Percentiles rank a stretch among this genome's conserved stretches.
phyloP scores from a whole-genome alignment of 2,113 vertebrate species.

The Tamias sibiricus region DNA sequence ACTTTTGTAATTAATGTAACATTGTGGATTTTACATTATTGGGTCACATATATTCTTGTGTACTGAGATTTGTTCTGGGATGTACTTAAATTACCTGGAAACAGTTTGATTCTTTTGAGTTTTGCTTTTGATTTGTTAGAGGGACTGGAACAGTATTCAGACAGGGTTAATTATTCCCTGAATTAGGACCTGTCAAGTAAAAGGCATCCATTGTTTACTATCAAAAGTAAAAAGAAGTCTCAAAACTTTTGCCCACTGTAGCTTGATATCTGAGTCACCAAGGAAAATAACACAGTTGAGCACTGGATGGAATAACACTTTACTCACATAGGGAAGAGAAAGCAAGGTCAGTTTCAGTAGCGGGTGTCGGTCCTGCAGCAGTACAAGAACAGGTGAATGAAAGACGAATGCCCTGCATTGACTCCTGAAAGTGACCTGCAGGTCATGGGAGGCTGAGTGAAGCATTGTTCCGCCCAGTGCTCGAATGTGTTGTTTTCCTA shows the following conservation, averaged over 20 bases:
- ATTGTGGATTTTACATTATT: not conserved
- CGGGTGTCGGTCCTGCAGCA: not conserved
- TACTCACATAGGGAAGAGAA: not conserved
- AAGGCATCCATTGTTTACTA: not conserved
- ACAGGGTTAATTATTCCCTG: not conserved
- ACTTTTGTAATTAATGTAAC: not conserved
- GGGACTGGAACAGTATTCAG: not conserved
- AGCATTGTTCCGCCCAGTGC: not conserved
- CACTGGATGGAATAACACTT: not conserved
- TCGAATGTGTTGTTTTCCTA: not conserved
- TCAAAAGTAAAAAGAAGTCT: not conserved
- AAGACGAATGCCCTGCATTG: not conserved
- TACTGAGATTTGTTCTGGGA: slow-evolving; percentile 3
- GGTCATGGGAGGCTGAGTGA: not conserved
- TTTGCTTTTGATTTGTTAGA: not conserved
- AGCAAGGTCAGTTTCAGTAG: not conserved
- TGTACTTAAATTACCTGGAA: not conserved
- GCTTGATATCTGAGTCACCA: not conserved
- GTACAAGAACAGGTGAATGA: not conserved
- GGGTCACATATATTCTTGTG: not conserved
- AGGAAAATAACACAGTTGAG: not conserved
- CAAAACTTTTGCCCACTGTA: not conserved
- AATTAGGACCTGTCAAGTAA: not conserved
- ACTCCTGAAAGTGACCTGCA: not conserved
- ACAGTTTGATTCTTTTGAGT: not conserved